A percentile compares a stretch with the other conserved stretches of the same genome.
phyloP scores from a whole-genome alignment of 2,113 vertebrate species.

The Hoplias malabaricus region DNA sequence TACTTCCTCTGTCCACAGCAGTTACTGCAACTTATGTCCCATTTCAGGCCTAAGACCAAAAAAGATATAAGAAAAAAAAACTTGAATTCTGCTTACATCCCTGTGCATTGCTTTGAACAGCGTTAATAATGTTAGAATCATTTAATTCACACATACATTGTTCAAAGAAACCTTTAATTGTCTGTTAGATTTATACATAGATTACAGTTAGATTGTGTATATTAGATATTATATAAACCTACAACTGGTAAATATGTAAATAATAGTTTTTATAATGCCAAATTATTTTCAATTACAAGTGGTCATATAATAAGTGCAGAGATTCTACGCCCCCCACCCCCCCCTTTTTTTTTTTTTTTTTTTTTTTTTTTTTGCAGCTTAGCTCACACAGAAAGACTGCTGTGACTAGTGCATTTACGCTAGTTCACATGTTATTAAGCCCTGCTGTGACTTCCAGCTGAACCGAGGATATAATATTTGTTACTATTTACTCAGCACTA shows the following conservation, averaged over 20 bases:
- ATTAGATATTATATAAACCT: not conserved
- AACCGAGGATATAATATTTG: too few relatives aligned
- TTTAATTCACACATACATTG: not conserved
- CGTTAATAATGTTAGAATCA: not conserved
- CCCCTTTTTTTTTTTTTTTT: too few relatives aligned
- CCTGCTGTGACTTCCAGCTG: not conserved
- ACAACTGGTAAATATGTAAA: constrained; percentile 5
- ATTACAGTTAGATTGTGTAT: not conserved
- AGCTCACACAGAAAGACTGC: not conserved
- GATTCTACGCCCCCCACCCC: too few relatives aligned
- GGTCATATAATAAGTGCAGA: not conserved
- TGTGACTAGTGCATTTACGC: not conserved
- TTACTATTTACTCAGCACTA: too few relatives aligned
- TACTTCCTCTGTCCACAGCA: not conserved
- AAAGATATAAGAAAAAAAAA: not conserved
- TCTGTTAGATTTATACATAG: not conserved
- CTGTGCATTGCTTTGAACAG: not conserved
- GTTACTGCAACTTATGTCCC: not conserved
- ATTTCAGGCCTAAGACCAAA: not conserved
- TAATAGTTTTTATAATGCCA: constrained; percentile 8
- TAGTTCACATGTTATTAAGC: not conserved
- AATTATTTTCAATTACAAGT: constrained; percentile 15
- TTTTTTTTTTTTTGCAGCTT: not conserved
- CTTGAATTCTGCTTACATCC: not conserved
- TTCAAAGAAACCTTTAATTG: not conserved